These are phyloP conservation scores for Bombyx mandarina DNA, from an alignment of 1,140 invertebrate species.

Conservation along the genomic window DNA sequence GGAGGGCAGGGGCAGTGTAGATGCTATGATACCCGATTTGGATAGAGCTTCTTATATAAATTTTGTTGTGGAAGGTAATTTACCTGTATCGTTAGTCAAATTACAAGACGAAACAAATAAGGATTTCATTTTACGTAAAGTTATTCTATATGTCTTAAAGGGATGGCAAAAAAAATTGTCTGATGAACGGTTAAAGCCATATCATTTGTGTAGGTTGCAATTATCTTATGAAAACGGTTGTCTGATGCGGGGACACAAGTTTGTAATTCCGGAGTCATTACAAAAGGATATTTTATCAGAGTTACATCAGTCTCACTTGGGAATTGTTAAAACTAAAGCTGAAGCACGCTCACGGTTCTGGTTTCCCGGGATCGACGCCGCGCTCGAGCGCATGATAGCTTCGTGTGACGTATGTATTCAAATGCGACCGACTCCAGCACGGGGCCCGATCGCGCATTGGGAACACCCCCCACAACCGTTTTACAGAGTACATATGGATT, in stretches of 20 bases:
- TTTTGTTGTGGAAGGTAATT: not conserved
- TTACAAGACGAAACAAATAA: no score
- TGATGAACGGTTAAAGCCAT: not conserved
- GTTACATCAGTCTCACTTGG: not conserved
- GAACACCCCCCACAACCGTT: no score
- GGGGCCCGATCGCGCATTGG: no score
- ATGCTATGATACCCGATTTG: not conserved
- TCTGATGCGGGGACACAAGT: not conserved
- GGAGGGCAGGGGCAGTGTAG: not conserved
- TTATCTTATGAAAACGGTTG: not conserved
- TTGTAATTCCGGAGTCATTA: not conserved
- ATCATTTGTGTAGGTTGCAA: not conserved
- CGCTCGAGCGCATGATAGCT: not conserved
- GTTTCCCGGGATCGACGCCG: not conserved
- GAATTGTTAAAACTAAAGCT: not conserved
- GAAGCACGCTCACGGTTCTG: not conserved
- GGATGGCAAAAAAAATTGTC: not conserved
- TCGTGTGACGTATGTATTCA: not conserved
- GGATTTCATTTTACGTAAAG: no score
- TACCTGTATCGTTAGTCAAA: no score
- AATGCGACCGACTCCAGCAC: no score
- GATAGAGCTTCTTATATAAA: not conserved
- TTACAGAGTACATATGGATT: no score
- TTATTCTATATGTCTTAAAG: no score
- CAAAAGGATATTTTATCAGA: not conserved